These are phyloP conservation scores for Scrobipalpa atriplicella DNA, from an alignment of 2,888 invertebrate species.

Conservation along the genomic window DNA sequence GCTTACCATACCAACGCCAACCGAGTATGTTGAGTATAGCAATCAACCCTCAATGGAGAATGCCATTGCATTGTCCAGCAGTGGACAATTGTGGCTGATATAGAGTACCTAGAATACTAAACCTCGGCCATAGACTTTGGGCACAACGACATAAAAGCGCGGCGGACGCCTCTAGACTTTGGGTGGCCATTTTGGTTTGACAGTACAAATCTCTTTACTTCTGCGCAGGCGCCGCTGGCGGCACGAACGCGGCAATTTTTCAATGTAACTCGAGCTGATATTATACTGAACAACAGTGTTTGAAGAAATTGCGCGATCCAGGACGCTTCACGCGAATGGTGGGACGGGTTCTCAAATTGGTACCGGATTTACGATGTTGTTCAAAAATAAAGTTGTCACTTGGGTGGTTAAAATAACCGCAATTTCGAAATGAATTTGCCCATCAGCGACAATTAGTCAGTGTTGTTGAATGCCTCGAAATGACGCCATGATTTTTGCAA, in stretches of 20 bases:
- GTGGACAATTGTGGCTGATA: too few species aligned
- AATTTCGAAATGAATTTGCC: constrained; percentile 5
- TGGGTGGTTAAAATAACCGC: constrained; percentile 9
- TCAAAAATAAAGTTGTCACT: constrained; percentile 6
- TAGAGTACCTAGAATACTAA: too few species aligned
- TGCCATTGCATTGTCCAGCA: too few species aligned
- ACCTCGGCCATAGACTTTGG: too few species aligned
- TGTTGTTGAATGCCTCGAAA: not conserved
- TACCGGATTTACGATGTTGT: constrained; percentile 9
- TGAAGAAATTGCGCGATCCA: constrained; percentile 40
- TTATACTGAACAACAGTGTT: constrained; percentile 44
- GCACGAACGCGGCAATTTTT: constrained; percentile 42
- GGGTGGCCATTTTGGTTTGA: not conserved
- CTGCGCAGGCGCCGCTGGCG: constrained; percentile 37
- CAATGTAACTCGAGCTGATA: constrained; percentile 43
- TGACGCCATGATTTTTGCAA: not conserved
- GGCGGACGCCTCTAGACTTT: too few species aligned
- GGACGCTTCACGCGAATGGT: constrained; percentile 21
- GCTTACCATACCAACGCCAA: too few species aligned
- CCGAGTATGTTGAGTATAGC: too few species aligned
- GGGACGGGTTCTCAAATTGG: constrained; percentile 15
- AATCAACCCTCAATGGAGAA: too few species aligned
- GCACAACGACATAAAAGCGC: too few species aligned
- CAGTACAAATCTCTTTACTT: constrained; percentile 10
- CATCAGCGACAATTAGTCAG: not conserved